Evolutionary conservation across 1,140 invertebrate species (phyloP).

Genomic region (Parasteatoda tepidariorum): DNA sequence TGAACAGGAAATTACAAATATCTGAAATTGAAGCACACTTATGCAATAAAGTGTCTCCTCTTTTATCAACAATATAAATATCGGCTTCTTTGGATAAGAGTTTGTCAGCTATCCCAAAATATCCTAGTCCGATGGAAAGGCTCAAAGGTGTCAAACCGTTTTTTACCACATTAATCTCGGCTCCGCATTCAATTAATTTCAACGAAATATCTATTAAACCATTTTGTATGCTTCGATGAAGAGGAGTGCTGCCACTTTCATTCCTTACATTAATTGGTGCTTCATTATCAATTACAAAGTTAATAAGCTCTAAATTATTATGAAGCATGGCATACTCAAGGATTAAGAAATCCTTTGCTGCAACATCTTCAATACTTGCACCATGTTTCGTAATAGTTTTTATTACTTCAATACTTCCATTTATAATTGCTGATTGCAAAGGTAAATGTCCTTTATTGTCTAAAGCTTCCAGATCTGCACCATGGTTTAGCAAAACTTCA

Average conservation of each 20-base stretch:
- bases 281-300: background rate
- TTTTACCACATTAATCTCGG: conserved; percentile 14
- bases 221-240: background rate
- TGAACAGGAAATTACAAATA: background rate
- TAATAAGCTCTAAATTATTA: conserved; percentile 2
- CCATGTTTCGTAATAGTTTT: conserved; percentile 68
- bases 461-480: conserved; percentile 69
- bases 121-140: conserved; percentile 77
- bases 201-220: no score
- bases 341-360: background rate
- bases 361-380: conserved; percentile 83
- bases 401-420: background rate
- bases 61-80: background rate
- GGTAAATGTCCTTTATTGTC: background rate
- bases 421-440: conserved; percentile 3
- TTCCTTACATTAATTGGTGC: background rate
- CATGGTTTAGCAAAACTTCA: conserved; percentile 65
- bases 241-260: background rate
- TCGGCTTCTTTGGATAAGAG: background rate
- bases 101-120: background rate
- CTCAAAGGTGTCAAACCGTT: conserved; percentile 73
- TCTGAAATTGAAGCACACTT: background rate
- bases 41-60: background rate
- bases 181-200: conserved; percentile 3
- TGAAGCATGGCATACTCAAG: conserved; percentile 2